phyloP scores from a whole-genome alignment of 2,797 vertebrate genomes.

The Holocentrus rufus region DNA sequence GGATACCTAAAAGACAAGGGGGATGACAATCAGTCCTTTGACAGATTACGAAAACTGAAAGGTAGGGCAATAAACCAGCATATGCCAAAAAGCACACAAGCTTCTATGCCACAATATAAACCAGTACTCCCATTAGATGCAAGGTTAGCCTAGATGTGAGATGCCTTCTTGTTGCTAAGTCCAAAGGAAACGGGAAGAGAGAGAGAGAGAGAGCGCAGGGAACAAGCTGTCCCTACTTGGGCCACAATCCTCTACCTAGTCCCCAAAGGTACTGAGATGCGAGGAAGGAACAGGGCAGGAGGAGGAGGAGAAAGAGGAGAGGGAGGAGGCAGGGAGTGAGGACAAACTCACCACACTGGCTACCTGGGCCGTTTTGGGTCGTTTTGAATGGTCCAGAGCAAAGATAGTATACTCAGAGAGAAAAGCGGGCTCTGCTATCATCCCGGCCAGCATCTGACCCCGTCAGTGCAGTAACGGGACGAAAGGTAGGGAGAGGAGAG shows the following conservation, averaged over 20 bases:
- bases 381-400: constrained; percentile 99
- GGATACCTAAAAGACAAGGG: constrained; percentile 50
- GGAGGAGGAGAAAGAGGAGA: constrained; percentile 61
- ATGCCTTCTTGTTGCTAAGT: constrained; percentile 83
- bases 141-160: constrained; percentile 85
- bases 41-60: constrained; percentile 64
- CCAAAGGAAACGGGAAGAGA: constrained; percentile 74
- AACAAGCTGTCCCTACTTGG: constrained; percentile 81
- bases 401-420: constrained; percentile 99
- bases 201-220: constrained; percentile 72
- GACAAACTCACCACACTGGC: constrained; percentile 96
- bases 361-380: constrained; percentile 92
- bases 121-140: constrained; percentile 80
- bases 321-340: constrained; percentile 81
- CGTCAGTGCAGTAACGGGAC: constrained; percentile 87
- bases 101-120: constrained; percentile 71
- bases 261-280: constrained; percentile 79
- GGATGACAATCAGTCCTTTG: constrained; percentile 50
- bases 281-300: constrained; percentile 76
- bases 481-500: constrained; percentile 80
- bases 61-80: constrained; percentile 66
- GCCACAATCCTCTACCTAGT: constrained; percentile 80
- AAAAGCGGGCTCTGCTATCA: constrained; percentile 99
- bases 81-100: constrained; percentile 72
- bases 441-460: constrained; percentile 96